Conservation (phyloP, 2,113 vertebrate genomes). For the Saccopteryx leptura region DNA sequence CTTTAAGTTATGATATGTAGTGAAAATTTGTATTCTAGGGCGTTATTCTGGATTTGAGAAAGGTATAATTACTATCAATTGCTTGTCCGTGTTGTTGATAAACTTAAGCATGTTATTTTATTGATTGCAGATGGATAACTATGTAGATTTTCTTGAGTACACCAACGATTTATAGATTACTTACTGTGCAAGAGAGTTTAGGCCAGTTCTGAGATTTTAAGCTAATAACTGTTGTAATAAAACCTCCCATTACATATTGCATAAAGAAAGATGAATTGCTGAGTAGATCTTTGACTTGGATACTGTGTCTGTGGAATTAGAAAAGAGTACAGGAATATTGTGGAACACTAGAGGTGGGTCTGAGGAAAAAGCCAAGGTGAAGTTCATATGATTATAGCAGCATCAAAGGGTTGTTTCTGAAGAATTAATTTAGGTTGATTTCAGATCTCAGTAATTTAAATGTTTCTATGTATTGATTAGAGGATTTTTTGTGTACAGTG, state of each 20-base stretch:
- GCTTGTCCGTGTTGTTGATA: background rate
- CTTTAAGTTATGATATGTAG: background rate
- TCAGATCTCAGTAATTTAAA: conserved; percentile 52
- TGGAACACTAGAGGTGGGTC: background rate
- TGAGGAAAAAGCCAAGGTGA: background rate
- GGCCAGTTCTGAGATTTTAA: conserved; percentile 38
- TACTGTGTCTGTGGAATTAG: background rate
- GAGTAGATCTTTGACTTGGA: background rate
- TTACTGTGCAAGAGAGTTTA: background rate
- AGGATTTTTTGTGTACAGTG: conserved; percentile 34
- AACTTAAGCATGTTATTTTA: conserved; percentile 43
- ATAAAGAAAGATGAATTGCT: background rate
- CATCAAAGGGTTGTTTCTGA: background rate
- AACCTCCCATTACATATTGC: background rate
- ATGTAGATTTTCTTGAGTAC: conserved; percentile 25
- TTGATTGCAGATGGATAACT: background rate
- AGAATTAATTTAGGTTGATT: conserved; percentile 33
- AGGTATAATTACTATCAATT: conserved; percentile 18
- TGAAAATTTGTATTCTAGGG: background rate
- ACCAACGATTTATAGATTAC: conserved; percentile 2
- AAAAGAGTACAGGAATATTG: background rate
- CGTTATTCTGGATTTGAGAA: conserved; percentile 52
- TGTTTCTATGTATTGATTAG: conserved; percentile 38
- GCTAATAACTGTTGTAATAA: background rate
- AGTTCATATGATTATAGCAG: background rate